Evolutionary conservation across 2,113 vertebrate genomes (phyloP), one percentile per base, ranked within the genome.

Genomic region (Zootoca vivipara): DNA sequence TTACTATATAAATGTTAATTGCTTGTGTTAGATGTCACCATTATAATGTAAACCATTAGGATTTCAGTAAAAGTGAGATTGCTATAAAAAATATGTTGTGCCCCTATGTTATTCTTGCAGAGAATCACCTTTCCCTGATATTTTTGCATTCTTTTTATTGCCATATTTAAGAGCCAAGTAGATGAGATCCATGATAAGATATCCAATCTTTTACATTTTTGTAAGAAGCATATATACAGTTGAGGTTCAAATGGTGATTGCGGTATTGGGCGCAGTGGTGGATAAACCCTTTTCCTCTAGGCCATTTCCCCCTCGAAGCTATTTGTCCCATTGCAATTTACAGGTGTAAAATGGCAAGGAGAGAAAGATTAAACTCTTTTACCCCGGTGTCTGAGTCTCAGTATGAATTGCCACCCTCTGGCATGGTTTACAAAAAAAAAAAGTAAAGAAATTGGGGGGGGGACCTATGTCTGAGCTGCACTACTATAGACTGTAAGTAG

Each of bases 31-130:
- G 82, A 83, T 86, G 5, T 5, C 77, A 77, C 1, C 1, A 22
- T 46, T 20, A 38, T 87, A 83, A 58, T 12, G 35, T 56, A 26
- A 86, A 83, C 16, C 56, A 2, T 83, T 35, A 1, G 33, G 4
- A 70, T 64, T 89, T 69, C 40, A 78, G 73, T 69, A 16, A 90
- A 86, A 4, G 0, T 70, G 52, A 28, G 12, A 24, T 33, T 8
- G 22, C 82, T 6, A 62, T 18, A 62, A 90, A 90, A 90, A 78
- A 1, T 6, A 82, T 3, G 35, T 46, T 85, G 79, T 85, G 78
- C 3, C n/a, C n/a, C 62, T 67, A 46, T n/a, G 56, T 15, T 79
- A 26, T 28, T 1, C 3, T 62, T 82, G 80, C 2, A 46, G 69
- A 7, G 73, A 79, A 74, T 83, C 38, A 5, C 12, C 62, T 4